phyloP scores from a whole-genome alignment of 2,113 vertebrate species.

The Eolophus roseicapilla region DNA sequence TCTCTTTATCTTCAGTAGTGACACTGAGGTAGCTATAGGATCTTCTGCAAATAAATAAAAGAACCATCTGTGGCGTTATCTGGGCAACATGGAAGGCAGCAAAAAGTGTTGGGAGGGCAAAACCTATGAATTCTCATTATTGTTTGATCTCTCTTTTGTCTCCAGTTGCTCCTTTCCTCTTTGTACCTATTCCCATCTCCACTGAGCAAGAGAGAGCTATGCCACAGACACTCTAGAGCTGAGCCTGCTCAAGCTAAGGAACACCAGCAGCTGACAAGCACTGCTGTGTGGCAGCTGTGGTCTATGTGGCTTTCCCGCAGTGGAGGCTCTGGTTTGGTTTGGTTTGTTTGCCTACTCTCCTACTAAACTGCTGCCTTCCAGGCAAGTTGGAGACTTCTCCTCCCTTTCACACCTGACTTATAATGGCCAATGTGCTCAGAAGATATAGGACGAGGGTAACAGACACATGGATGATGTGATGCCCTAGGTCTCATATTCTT shows the following conservation, averaged over 20 bases:
- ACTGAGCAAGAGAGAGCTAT: neutral
- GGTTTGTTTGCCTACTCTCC: neutral
- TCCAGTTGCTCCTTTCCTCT: neutral
- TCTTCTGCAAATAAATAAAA: neutral
- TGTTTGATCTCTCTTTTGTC: neutral
- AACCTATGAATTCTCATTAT: neutral
- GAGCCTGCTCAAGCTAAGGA: accelerated
- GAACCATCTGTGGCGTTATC: neutral
- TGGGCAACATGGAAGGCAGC: neutral
- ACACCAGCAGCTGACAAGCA: neutral
- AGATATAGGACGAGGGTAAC: neutral
- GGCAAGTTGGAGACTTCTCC: neutral
- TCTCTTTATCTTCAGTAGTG: neutral
- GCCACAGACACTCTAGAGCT: neutral
- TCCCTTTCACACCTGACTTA: neutral
- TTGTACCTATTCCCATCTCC: neutral
- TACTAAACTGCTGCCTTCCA: neutral
- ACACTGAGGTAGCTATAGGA: neutral
- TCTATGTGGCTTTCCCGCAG: neutral
- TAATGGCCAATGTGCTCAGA: neutral
- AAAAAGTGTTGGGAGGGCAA: neutral
- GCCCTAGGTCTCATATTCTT: neutral
- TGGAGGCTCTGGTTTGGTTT: neutral
- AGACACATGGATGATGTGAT: neutral
- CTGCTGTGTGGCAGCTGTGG: neutral